Evolutionary conservation across 2,888 invertebrate species (phyloP), one percentile per base, ranked within the genome.

Genomic region (Platerodrilus igneus): DNA sequence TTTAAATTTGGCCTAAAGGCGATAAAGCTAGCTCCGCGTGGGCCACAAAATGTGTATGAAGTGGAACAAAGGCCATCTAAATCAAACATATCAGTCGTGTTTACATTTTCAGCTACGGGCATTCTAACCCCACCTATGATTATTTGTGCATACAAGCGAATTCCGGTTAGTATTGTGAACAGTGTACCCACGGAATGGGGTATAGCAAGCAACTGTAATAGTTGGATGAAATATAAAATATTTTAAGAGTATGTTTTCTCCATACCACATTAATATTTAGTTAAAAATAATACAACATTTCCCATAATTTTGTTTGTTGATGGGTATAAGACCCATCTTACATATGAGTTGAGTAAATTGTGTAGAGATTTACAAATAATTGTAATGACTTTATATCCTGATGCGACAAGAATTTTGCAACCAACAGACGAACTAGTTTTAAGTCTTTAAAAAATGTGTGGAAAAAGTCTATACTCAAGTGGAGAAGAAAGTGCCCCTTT

Each of bases 71-170:
- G 60, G 6, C 47, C 44, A 14, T 50, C 57, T 6, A 68, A 68
- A 53, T 47, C 53, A 3, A 56, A 55, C 11, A 45, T 67, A 13
- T 66, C 65, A 7, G 66, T 65, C 0, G 53, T 68, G 59, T 66
- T 65, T 40, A 60, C 63, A 9, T 66, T 66, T 55, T 47, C 55
- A 4, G 65, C 66, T n/a, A n/a, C n/a, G n/a, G n/a, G n/a, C n/a
- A n/a, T n/a, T n/a, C n/a, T n/a, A n/a, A 7, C 32, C n/a, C n/a
- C 52, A 41, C 64, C 62, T 21, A 58, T 66, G 57, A 49, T 67
- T 3, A 56, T 66, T 16, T 63, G 55, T 41, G 61, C 63, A 1
- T 58, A 62, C 38, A 53, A 61, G 48, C 48, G 61, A 33, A 33
- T 64, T 7, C 56, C 63, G 8, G 36, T 35, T 11, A 50, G 58